phyloP scores from a whole-genome alignment of 2,113 vertebrate genomes.

The Malurus elegans region DNA sequence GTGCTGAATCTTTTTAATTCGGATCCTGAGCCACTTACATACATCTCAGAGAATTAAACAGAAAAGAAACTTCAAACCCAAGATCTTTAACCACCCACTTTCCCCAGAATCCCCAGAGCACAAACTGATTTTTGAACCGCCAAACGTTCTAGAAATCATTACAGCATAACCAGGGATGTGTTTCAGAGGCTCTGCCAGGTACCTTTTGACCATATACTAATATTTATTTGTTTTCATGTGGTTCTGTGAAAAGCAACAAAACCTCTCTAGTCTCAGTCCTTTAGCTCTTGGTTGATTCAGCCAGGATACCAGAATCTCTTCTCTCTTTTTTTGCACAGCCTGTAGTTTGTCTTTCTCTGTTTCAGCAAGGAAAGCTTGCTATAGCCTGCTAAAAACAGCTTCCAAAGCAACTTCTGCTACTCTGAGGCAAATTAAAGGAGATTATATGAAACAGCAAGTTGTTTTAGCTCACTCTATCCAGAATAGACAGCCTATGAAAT shows the following conservation, averaged over 20 bases:
- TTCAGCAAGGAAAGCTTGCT: not conserved
- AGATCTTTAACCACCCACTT: not conserved
- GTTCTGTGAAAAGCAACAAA: not conserved
- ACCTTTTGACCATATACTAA: not conserved
- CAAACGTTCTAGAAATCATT: not conserved
- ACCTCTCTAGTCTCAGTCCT: not conserved
- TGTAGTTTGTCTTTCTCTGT: not conserved
- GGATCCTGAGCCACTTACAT: not conserved
- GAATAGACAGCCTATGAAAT: not conserved
- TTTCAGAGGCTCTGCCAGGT: not conserved
- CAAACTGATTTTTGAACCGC: not conserved
- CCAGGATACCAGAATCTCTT: not conserved
- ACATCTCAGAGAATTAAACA: not conserved
- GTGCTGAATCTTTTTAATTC: not conserved
- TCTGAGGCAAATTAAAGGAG: not conserved
- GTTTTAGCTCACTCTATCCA: not conserved
- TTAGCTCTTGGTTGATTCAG: not conserved
- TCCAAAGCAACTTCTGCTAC: not conserved
- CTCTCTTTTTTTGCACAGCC: accelerated
- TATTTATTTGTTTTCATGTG: not conserved
- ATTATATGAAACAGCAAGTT: not conserved
- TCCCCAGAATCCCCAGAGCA: not conserved
- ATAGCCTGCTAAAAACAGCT: not conserved
- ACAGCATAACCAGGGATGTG: not conserved
- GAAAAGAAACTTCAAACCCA: not conserved